Percentiles rank a stretch among this genome's conserved stretches.
phyloP scores from a whole-genome alignment of 2,113 vertebrate species.

The Apodemus sylvaticus region DNA sequence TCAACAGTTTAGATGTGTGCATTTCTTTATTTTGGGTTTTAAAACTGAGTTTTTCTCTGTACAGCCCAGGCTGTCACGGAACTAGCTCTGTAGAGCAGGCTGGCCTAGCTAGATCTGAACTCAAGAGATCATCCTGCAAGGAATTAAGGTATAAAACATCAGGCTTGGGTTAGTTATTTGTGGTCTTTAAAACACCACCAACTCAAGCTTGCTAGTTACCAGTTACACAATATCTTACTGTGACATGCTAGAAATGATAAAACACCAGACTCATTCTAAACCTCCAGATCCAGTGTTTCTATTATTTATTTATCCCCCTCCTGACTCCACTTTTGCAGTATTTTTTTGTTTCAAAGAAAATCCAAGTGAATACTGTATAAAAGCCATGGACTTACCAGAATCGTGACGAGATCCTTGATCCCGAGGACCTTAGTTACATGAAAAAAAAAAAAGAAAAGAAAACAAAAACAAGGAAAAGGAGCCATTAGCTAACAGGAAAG shows the following conservation, averaged over 20 bases:
- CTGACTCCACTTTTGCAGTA: background rate
- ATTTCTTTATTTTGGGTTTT: background rate
- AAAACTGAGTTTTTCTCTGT: background rate
- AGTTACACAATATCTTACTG: too few relatives aligned
- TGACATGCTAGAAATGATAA: background rate
- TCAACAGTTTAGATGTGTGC: background rate
- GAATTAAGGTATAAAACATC: background rate
- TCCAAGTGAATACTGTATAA: background rate
- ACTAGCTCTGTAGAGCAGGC: background rate
- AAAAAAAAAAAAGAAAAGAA: background rate
- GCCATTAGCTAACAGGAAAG: constrained; percentile 62
- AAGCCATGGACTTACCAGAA: constrained; percentile 83
- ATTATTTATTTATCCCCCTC: background rate
- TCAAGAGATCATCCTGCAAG: background rate
- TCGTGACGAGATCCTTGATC: constrained; percentile 88
- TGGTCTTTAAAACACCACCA: background rate
- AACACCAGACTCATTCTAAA: background rate
- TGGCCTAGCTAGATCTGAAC: background rate
- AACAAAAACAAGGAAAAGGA: constrained; percentile 71
- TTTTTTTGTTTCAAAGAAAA: background rate
- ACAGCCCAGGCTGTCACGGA: background rate
- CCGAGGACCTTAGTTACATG: constrained; percentile 88
- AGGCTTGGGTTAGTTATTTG: background rate
- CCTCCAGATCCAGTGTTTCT: background rate
- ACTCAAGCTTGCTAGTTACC: too few relatives aligned